Evolutionary conservation across 2,797 vertebrate genomes (phyloP).

Genomic region (Tinamus major): DNA sequence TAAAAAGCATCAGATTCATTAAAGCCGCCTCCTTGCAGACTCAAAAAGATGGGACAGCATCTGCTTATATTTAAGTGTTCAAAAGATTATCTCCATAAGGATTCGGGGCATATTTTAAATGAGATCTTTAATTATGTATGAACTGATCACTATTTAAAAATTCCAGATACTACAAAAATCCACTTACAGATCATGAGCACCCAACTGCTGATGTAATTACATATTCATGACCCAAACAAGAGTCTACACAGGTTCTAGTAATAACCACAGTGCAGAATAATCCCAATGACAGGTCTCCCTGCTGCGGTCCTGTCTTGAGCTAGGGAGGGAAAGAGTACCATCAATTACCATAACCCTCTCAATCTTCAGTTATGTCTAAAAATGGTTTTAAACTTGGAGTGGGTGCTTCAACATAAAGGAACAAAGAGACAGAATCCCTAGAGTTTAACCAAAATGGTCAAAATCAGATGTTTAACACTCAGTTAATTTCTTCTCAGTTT

Average conservation of each 20-base stretch:
- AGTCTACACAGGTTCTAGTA: not conserved
- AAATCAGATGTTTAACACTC: slow-evolving; percentile 16
- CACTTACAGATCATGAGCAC: not conserved
- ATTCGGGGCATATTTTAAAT: not conserved
- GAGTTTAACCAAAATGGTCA: slow-evolving; percentile 4
- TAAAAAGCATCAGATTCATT: not conserved
- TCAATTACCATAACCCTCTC: slow-evolving; percentile 35
- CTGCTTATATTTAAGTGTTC: not conserved
- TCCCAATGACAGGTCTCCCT: slow-evolving; percentile 45
- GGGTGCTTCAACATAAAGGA: slow-evolving; percentile 38
- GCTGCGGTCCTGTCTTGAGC: not conserved
- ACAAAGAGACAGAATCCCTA: not conserved
- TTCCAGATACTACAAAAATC: slow-evolving; percentile 30
- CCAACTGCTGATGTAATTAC: slow-evolving; percentile 45
- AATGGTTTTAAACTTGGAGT: slow-evolving; percentile 26
- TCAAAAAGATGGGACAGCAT: not conserved
- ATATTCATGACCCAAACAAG: slow-evolving; percentile 41
- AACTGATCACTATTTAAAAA: not conserved
- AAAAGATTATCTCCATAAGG: not conserved
- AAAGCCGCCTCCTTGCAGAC: not conserved
- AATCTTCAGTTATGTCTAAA: slow-evolving; percentile 28
- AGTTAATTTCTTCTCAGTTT: not conserved
- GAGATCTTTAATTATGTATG: slow-evolving; percentile 12
- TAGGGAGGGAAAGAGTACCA: slow-evolving; percentile 9
- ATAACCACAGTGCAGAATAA: slow-evolving; percentile 2